These are phyloP conservation scores for Hyles euphorbiae DNA, from an alignment of 1,140 invertebrate genomes.

Conservation along the genomic window DNA sequence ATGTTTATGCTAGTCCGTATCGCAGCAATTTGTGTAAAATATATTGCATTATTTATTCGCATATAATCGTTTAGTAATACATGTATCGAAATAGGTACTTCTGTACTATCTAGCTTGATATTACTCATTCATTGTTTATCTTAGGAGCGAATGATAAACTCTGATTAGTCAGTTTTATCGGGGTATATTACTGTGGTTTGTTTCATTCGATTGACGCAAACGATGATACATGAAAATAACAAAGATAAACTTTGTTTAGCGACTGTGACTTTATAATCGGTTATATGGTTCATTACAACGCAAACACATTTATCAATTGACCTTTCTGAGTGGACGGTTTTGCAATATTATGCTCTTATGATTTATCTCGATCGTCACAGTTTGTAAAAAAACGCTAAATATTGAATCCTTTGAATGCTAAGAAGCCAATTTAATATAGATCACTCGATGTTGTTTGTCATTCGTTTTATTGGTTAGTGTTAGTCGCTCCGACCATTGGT, in stretches of 20 bases:
- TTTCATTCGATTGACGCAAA: slow-evolving; percentile 32
- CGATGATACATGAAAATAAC: slow-evolving; percentile 17
- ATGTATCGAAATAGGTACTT: slow-evolving; percentile 27
- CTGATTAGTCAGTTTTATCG: slow-evolving; percentile 30
- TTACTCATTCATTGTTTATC: slow-evolving; percentile 35
- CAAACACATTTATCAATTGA: neutral
- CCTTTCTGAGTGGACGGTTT: slow-evolving; percentile 6
- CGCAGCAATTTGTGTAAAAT: slow-evolving; percentile 45
- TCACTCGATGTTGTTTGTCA: too few species aligned
- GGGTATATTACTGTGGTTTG: slow-evolving; percentile 18
- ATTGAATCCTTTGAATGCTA: too few species aligned
- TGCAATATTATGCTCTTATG: slow-evolving; percentile 17
- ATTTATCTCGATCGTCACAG: neutral
- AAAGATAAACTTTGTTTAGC: slow-evolving; percentile 10
- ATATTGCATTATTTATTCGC: slow-evolving; percentile 35
- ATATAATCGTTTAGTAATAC: slow-evolving; percentile 32
- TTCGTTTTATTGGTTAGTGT: too few species aligned
- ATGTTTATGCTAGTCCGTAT: slow-evolving; percentile 55
- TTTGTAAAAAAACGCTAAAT: neutral
- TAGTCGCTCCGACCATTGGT: too few species aligned
- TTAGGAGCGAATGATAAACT: slow-evolving; percentile 26
- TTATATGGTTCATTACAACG: neutral
- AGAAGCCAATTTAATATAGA: too few species aligned
- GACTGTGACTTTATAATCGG: neutral
- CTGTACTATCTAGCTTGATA: slow-evolving; percentile 20